phyloP scores from a whole-genome alignment of 1,140 invertebrate species.

The Drosophila arawakana region DNA sequence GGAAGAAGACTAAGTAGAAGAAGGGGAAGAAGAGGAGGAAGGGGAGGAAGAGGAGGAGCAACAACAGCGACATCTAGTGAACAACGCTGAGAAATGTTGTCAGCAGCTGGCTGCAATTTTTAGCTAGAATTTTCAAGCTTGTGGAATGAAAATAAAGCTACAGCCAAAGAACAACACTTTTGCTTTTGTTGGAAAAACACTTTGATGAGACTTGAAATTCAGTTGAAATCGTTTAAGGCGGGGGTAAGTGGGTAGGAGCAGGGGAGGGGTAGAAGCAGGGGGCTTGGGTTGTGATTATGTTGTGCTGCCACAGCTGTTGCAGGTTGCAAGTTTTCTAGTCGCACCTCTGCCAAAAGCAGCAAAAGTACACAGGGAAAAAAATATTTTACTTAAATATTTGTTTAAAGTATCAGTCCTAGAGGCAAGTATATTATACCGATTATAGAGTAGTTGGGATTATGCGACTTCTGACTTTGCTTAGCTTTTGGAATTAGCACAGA shows the following conservation, averaged over 20 bases:
- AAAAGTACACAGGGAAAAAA: neutral
- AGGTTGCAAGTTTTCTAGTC: constrained; percentile 52
- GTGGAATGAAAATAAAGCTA: constrained; percentile 47
- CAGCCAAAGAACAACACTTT: constrained; percentile 61
- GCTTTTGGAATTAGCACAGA: no score
- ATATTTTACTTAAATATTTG: no score
- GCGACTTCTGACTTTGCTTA: no score
- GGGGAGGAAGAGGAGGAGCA: neutral
- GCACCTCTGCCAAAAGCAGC: constrained; percentile 47
- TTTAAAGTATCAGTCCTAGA: no score
- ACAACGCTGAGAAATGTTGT: constrained; percentile 33
- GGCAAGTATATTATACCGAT: no score
- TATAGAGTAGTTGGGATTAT: no score
- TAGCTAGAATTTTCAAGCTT: constrained; percentile 65
- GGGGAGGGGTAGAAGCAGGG: neutral
- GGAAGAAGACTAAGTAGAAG: neutral
- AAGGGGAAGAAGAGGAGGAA: neutral
- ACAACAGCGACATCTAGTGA: neutral
- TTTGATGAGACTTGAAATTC: constrained; percentile 32
- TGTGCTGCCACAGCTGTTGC: constrained; percentile 30
- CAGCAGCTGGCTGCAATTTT: constrained; percentile 66
- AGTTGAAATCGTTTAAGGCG: constrained; percentile 30
- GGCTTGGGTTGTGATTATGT: constrained; percentile 23
- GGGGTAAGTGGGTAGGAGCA: neutral
- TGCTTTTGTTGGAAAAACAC: constrained; percentile 62